phyloP scores from a whole-genome alignment of 2,113 vertebrate genomes.

The Chaetodon auriga region DNA sequence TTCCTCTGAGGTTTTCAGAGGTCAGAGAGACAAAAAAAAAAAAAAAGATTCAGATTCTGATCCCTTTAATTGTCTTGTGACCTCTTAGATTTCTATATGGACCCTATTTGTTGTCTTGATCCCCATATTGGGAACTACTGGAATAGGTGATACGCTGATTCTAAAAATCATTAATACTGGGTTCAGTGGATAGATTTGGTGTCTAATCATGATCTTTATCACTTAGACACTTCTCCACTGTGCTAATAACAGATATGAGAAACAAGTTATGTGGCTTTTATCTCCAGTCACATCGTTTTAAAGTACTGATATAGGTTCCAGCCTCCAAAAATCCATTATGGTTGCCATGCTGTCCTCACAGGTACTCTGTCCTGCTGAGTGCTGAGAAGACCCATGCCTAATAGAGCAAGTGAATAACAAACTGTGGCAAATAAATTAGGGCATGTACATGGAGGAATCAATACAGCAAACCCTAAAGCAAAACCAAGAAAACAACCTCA shows the following conservation, averaged over 20 bases:
- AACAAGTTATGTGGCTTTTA: not conserved
- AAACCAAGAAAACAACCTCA: slow-evolving; percentile 57
- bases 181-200: not conserved
- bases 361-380: slow-evolving; percentile 27
- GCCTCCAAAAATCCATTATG: slow-evolving; percentile 11
- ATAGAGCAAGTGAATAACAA: slow-evolving; percentile 64
- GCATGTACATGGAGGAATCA: slow-evolving; percentile 53
- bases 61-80: not conserved
- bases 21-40: not conserved
- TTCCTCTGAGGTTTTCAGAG: not conserved
- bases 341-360: slow-evolving; percentile 59
- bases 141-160: not conserved
- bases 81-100: not conserved
- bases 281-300: not conserved
- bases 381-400: slow-evolving; percentile 28
- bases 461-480: slow-evolving; percentile 55
- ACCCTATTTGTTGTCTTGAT: not conserved
- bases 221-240: too few relatives aligned
- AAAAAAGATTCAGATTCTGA: not conserved
- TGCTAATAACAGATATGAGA: not conserved
- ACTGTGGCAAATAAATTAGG: slow-evolving; percentile 46
- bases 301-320: not conserved
- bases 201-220: not conserved
- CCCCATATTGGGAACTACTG: not conserved
- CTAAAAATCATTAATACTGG: too few relatives aligned